These are phyloP conservation scores for Acipenser ruthenus DNA, from an alignment of 2,797 vertebrate species.

Conservation along the genomic window DNA sequence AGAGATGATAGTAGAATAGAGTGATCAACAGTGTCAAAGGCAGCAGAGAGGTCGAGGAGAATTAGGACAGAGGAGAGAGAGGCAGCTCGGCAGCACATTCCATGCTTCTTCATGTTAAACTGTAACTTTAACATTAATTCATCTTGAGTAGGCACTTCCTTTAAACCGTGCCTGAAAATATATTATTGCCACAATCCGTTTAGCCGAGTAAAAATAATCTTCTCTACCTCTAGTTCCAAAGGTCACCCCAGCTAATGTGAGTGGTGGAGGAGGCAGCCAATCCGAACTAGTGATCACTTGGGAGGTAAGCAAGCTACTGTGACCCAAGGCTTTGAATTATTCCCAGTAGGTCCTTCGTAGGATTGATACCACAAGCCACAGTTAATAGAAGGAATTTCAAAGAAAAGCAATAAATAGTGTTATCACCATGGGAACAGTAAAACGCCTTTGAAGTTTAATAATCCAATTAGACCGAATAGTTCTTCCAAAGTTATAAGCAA, in stretches of 20 bases:
- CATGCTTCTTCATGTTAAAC: no score
- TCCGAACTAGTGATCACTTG: slow-evolving; percentile 97
- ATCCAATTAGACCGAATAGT: slow-evolving; percentile 55
- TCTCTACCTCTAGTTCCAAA: slow-evolving; percentile 73
- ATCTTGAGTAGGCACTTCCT: no score
- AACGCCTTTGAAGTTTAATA: slow-evolving; percentile 52
- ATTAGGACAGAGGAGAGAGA: no score
- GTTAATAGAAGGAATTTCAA: slow-evolving; percentile 53
- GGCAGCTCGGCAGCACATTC: no score
- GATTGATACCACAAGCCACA: slow-evolving; percentile 48
- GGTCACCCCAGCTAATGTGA: slow-evolving; percentile 90
- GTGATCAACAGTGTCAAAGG: no score
- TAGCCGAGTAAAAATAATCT: slow-evolving; percentile 23
- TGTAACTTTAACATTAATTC: no score
- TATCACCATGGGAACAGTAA: slow-evolving; percentile 45
- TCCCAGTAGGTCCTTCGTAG: slow-evolving; percentile 42
- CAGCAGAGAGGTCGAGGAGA: no score
- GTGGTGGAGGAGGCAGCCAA: slow-evolving; percentile 90
- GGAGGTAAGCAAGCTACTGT: slow-evolving; percentile 72
- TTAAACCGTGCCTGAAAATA: no score
- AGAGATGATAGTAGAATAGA: no score
- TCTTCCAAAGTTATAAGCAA: slow-evolving; percentile 35
- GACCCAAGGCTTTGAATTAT: slow-evolving; percentile 32
- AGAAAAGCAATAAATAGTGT: slow-evolving; percentile 52
- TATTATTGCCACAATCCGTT: slow-evolving; percentile 1